A percentile compares a stretch with the other conserved stretches of the same genome.
Evolutionary conservation across 2,888 invertebrate genomes (phyloP).

Genomic region (Lasioglossum leucozonium): DNA sequence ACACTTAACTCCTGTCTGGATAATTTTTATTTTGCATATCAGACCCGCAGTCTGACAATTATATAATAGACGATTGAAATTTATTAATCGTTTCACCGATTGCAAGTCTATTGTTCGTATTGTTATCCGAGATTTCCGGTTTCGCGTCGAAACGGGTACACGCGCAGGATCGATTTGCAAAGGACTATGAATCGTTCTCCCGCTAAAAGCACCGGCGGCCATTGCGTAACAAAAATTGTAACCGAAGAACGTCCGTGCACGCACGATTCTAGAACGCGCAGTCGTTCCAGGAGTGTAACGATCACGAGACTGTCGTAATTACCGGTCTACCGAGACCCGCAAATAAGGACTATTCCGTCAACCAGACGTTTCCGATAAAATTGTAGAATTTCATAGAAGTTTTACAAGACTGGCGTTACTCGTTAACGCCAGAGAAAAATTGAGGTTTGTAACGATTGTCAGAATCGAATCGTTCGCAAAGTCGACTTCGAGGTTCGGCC

Average conservation of each 20-base stretch:
- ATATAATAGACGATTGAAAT: background rate
- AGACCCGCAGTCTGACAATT: background rate
- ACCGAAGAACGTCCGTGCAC: constrained; percentile 26
- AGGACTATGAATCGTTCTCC: constrained; percentile 2
- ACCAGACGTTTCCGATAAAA: background rate
- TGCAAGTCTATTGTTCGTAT: background rate
- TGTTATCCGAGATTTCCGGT: constrained; percentile 6
- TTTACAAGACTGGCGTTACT: background rate
- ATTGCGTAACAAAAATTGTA: constrained; percentile 42
- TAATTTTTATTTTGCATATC: too few relatives aligned
- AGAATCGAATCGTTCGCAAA: background rate
- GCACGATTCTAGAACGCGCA: constrained; percentile 14
- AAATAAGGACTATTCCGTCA: background rate
- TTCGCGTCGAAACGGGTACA: background rate
- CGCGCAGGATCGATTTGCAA: constrained; percentile 10
- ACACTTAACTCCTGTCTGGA: too few relatives aligned
- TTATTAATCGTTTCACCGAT: background rate
- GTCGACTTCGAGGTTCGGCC: background rate
- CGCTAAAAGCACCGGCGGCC: constrained; percentile 20
- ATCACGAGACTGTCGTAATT: background rate
- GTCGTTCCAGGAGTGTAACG: background rate
- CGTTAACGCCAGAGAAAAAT: background rate
- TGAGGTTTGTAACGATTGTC: background rate
- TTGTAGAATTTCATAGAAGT: background rate
- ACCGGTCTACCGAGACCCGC: background rate